phyloP scores from a whole-genome alignment of 2,888 invertebrate genomes.

The Cantharis lateralis region DNA sequence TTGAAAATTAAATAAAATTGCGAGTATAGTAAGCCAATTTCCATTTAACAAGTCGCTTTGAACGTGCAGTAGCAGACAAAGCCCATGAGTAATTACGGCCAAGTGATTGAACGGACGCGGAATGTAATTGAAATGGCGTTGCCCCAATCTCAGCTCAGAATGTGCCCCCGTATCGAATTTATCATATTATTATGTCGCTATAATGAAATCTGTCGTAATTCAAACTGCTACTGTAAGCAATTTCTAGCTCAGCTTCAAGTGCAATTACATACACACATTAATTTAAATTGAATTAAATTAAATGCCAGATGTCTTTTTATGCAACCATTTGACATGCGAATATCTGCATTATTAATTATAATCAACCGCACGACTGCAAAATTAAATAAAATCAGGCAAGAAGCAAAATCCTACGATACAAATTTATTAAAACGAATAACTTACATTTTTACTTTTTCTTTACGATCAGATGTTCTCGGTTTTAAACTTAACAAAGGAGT shows the following conservation, averaged over 20 bases:
- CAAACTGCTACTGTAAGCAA: slow-evolving; percentile 15
- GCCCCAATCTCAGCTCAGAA: slow-evolving; percentile 15
- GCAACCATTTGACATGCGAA: not conserved
- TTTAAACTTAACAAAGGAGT: not conserved
- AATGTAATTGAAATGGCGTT: slow-evolving; percentile 23
- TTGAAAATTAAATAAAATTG: slow-evolving; percentile 26
- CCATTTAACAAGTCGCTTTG: slow-evolving; percentile 18
- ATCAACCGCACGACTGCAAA: not conserved
- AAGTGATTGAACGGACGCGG: slow-evolving; percentile 17
- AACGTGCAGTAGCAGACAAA: slow-evolving; percentile 8
- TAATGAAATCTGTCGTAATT: slow-evolving; percentile 20
- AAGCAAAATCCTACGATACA: not conserved
- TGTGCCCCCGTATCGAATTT: slow-evolving; percentile 20
- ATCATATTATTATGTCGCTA: slow-evolving; percentile 20
- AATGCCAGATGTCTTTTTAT: not conserved
- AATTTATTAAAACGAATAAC: not conserved
- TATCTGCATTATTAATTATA: not conserved
- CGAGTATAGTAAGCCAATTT: slow-evolving; percentile 18
- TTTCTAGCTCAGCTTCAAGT: slow-evolving; percentile 13
- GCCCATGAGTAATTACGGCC: slow-evolving; percentile 21
- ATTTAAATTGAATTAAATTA: slow-evolving; percentile 26
- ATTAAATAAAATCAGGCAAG: not conserved
- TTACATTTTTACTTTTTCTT: not conserved
- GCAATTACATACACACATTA: slow-evolving; percentile 13
- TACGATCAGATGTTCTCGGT: not conserved